Evolutionary conservation across 2,113 vertebrate species (phyloP).

Genomic region (Gobio gobio): DNA sequence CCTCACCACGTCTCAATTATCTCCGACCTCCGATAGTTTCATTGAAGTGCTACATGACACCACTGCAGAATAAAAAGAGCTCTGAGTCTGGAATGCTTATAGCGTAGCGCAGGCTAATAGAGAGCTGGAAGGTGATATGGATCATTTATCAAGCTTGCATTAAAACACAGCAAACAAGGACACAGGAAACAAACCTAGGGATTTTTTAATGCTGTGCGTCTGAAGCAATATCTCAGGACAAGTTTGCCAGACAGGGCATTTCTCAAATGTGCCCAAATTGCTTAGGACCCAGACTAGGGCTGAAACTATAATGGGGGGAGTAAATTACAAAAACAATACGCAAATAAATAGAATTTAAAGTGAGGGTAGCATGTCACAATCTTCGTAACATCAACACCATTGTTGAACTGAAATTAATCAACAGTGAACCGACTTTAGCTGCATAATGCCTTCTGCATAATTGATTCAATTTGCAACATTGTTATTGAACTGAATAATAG

Average conservation of each 20-base stretch:
- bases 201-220: not conserved
- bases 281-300: not conserved
- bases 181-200: conserved; percentile 15
- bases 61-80: not conserved
- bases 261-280: not conserved
- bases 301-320: not conserved
- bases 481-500: not conserved
- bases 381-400: not conserved
- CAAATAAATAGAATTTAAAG: not conserved
- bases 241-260: conserved; percentile 9
- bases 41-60: conserved; percentile 13
- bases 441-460: not conserved
- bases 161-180: conserved; percentile 36
- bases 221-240: conserved; percentile 24
- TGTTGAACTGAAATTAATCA: not conserved
- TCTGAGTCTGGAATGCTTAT: conserved; percentile 12
- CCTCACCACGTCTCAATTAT: conserved; percentile 31
- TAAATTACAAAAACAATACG: not conserved
- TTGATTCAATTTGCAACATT: not conserved
- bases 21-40: not conserved
- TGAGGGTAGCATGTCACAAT: not conserved
- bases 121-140: conserved; percentile 45
- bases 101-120: conserved; percentile 23
- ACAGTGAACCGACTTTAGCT: not conserved
- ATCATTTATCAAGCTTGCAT: conserved; percentile 46